phyloP scores from a whole-genome alignment of 2,888 invertebrate genomes.

The Drosophila macrospina region DNA sequence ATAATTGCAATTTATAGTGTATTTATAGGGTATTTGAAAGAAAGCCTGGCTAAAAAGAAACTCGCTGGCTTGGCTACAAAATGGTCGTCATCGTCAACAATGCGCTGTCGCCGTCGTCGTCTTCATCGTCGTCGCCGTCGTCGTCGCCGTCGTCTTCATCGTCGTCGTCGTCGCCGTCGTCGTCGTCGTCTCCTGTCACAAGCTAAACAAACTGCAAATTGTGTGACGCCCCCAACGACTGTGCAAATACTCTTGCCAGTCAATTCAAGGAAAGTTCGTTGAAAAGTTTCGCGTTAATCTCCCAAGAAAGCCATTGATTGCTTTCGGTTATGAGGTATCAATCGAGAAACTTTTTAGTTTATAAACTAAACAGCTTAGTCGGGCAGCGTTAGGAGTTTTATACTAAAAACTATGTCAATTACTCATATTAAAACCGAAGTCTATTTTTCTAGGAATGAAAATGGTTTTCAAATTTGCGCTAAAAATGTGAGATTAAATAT shows the following conservation, averaged over 20 bases:
- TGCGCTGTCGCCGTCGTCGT: slow-evolving; percentile 18
- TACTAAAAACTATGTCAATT: not conserved
- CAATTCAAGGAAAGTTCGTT: slow-evolving; percentile 1
- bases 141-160: not conserved
- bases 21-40: slow-evolving; percentile 20
- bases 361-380: slow-evolving; percentile 11
- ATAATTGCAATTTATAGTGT: no score
- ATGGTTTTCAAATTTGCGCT: not conserved
- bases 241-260: slow-evolving; percentile 27
- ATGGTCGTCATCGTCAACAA: slow-evolving; percentile 64
- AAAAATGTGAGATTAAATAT: not conserved
- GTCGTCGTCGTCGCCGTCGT: not conserved
- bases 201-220: slow-evolving; percentile 44
- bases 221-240: slow-evolving; percentile 13
- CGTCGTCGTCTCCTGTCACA: slow-evolving; percentile 33
- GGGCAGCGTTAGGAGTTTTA: not conserved
- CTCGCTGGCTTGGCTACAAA: slow-evolving; percentile 48
- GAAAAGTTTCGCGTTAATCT: slow-evolving; percentile 12
- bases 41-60: slow-evolving; percentile 36
- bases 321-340: slow-evolving; percentile 24
- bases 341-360: slow-evolving; percentile 16
- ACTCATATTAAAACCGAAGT: not conserved
- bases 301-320: slow-evolving; percentile 17
- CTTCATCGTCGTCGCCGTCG: not conserved
- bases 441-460: not conserved